Evolutionary conservation across 2,888 invertebrate genomes (phyloP).

Genomic region (Willowsia nigromaculata): DNA sequence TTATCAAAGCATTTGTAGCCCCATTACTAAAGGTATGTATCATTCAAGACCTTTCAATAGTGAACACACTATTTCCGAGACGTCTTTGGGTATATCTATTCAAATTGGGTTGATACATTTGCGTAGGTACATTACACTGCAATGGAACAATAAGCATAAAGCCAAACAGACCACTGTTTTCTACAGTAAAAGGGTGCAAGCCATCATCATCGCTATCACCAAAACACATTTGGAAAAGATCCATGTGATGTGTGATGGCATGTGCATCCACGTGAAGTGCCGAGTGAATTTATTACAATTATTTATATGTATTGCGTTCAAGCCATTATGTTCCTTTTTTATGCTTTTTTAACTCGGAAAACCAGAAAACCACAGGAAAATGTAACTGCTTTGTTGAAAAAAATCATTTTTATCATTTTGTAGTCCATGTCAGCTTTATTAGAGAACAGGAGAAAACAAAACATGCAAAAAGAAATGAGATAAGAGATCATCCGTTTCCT

Average conservation of each 20-base stretch:
- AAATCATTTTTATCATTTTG: background rate
- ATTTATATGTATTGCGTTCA: background rate
- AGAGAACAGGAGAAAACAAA: background rate
- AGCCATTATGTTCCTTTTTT: background rate
- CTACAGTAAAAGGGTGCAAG: background rate
- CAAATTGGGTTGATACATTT: no score
- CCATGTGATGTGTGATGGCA: conserved; percentile 52
- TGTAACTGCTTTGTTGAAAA: background rate
- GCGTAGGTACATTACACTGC: background rate
- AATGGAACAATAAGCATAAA: no score
- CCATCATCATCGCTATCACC: background rate
- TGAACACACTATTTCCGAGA: no score
- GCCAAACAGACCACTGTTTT: background rate
- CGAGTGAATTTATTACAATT: conserved; percentile 35
- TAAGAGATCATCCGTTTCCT: conserved; percentile 45
- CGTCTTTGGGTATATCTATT: no score
- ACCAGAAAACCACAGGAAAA: conserved; percentile 42
- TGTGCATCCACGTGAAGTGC: conserved; percentile 27
- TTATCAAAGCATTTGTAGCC: no score
- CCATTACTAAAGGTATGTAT: no score
- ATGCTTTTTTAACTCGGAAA: conserved; percentile 27
- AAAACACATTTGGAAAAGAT: background rate
- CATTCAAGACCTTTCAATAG: no score
- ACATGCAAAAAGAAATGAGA: background rate
- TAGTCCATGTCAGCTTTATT: background rate